A percentile compares a stretch with the other conserved stretches of the same genome.
Evolutionary conservation across 1,140 invertebrate genomes (phyloP).

Genomic region (Scaptomyza hsui): DNA sequence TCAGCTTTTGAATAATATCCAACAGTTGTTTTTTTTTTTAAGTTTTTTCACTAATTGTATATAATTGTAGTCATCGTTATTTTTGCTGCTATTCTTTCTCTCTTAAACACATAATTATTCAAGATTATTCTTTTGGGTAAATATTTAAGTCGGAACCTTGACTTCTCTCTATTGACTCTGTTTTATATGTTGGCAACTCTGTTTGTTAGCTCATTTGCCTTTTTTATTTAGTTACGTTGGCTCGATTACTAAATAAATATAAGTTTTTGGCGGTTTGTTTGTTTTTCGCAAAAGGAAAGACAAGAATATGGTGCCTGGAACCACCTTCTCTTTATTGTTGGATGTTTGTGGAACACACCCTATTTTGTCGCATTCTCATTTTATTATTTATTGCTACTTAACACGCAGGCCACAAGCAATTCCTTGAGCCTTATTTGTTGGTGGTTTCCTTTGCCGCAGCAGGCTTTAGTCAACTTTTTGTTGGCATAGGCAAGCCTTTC

Average conservation of each 20-base stretch:
- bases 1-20: constrained; percentile 54
- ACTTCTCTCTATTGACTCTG: constrained; percentile 18
- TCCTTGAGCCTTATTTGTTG: constrained; percentile 20
- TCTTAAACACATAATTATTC: constrained; percentile 57
- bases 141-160: constrained; percentile 37
- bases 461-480: background rate
- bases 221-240: background rate
- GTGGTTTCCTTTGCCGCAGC: background rate
- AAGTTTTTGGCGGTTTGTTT: constrained; percentile 17
- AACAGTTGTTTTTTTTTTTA: constrained; percentile 6
- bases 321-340: constrained; percentile 9
- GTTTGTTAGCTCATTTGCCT: constrained; percentile 18
- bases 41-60: constrained; percentile 54
- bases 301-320: constrained; percentile 25
- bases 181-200: constrained; percentile 15
- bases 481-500: background rate
- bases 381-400: constrained; percentile 22
- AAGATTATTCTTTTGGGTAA: constrained; percentile 59
- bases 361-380: constrained; percentile 39
- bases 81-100: constrained; percentile 6
- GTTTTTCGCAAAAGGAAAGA: constrained; percentile 7
- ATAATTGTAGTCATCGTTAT: constrained; percentile 42
- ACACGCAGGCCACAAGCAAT: constrained; percentile 25
- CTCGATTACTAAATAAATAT: constrained; percentile 21
- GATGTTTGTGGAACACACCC: background rate